Conservation (phyloP, 2,888 invertebrate species). For the Lissocephala sabroskyi region DNA sequence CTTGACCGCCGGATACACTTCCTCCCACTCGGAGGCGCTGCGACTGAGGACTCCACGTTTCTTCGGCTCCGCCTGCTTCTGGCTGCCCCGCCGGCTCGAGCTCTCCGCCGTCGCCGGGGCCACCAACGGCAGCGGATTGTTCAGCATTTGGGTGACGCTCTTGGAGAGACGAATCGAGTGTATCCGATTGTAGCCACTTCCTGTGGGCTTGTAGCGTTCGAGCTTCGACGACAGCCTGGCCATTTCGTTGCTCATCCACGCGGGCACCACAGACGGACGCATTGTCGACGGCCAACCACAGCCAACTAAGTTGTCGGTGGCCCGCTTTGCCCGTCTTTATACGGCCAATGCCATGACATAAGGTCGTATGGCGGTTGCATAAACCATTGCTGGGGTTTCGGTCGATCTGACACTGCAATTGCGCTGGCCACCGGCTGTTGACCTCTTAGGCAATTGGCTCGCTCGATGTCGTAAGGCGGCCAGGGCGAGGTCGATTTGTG, state of each 20-base stretch:
- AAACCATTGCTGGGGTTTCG: constrained; percentile 21
- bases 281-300: constrained; percentile 28
- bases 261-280: constrained; percentile 52
- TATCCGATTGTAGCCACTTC: constrained; percentile 69
- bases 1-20: constrained; percentile 60
- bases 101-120: constrained; percentile 24
- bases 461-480: constrained; percentile 27
- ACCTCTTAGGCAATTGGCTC: constrained; percentile 41
- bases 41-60: constrained; percentile 55
- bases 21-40: constrained; percentile 62
- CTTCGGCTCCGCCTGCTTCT: constrained; percentile 23
- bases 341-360: constrained; percentile 33
- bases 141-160: constrained; percentile 69
- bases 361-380: constrained; percentile 29
- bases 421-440: constrained; percentile 34
- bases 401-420: constrained; percentile 11
- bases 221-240: constrained; percentile 61
- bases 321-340: constrained; percentile 8
- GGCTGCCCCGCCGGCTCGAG: constrained; percentile 3
- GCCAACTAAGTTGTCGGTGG: background rate
- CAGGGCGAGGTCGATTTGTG: too few species aligned
- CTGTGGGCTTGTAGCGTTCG: constrained; percentile 66
- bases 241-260: constrained; percentile 68
- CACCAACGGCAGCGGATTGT: constrained; percentile 60
- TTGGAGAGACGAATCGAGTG: constrained; percentile 67